Evolutionary conservation across 2,113 vertebrate species (phyloP).

Genomic region (Sterna hirundo): DNA sequence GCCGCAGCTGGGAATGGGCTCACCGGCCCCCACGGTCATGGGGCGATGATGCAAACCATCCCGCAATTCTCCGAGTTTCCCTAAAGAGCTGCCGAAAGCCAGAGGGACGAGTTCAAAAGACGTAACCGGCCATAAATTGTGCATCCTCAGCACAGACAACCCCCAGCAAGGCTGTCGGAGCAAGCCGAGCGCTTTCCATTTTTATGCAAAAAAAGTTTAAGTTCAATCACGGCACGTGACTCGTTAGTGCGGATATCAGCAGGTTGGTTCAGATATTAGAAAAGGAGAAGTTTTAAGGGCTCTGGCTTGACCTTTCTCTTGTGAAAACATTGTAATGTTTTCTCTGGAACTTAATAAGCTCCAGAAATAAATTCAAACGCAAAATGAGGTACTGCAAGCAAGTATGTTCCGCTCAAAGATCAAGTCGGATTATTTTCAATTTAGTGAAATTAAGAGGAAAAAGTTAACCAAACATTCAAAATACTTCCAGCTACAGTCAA

Average conservation of each 20-base stretch:
- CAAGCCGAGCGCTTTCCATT: neutral
- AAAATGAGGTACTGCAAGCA: neutral
- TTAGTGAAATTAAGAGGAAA: neutral
- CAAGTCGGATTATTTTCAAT: neutral
- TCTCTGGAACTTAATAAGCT: neutral
- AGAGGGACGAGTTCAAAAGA: neutral
- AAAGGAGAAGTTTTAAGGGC: neutral
- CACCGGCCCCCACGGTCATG: fast-evolving
- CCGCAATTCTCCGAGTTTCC: fast-evolving
- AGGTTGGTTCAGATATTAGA: neutral
- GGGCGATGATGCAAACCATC: fast-evolving
- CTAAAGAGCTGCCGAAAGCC: neutral
- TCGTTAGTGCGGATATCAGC: neutral
- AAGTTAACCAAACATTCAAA: neutral
- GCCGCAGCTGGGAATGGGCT: neutral
- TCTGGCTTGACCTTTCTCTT: neutral
- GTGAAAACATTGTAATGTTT: neutral
- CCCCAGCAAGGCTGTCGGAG: neutral
- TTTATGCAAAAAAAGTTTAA: neutral
- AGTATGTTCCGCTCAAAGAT: neutral
- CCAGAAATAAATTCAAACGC: neutral
- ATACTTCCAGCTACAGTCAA: neutral
- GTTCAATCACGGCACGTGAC: neutral
- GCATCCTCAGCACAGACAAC: neutral
- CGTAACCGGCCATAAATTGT: neutral